Conservation (phyloP, 2,797 vertebrate species). For the Acanthurus leucopareius region DNA sequence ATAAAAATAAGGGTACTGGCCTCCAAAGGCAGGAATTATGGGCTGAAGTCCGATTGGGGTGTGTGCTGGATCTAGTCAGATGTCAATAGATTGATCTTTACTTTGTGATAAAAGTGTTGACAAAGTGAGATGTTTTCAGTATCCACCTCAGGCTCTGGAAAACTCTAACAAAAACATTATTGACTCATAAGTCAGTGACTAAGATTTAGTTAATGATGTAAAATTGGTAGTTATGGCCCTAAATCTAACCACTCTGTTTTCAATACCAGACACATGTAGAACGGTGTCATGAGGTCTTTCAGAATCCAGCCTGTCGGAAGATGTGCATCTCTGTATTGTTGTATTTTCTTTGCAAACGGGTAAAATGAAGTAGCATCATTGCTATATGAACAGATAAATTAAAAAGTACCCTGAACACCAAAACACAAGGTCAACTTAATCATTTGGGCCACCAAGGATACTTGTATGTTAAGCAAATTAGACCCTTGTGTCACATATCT, state of each 20-base stretch:
- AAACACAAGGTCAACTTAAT: not conserved
- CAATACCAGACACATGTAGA: not conserved
- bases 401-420: not conserved
- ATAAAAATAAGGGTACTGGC: slow-evolving; percentile 80
- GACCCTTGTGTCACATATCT: not conserved
- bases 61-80: not conserved
- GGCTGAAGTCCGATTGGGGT: slow-evolving; percentile 64
- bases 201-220: not conserved
- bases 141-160: no score
- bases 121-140: no score
- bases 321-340: not conserved
- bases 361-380: not conserved
- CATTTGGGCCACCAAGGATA: not conserved
- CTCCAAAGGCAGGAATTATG: slow-evolving; percentile 72
- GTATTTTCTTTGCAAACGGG: not conserved
- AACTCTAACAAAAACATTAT: no score
- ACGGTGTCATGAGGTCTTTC: not conserved
- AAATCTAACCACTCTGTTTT: not conserved
- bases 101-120: not conserved
- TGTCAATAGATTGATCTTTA: not conserved
- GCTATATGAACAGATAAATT: not conserved
- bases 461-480: not conserved
- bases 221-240: no score
- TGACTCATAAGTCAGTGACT: not conserved
- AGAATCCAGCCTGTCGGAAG: not conserved